Base-by-base conservation (phyloP, 2,797 vertebrate genomes). In the Microctenopoma stevenorrisi region DNA sequence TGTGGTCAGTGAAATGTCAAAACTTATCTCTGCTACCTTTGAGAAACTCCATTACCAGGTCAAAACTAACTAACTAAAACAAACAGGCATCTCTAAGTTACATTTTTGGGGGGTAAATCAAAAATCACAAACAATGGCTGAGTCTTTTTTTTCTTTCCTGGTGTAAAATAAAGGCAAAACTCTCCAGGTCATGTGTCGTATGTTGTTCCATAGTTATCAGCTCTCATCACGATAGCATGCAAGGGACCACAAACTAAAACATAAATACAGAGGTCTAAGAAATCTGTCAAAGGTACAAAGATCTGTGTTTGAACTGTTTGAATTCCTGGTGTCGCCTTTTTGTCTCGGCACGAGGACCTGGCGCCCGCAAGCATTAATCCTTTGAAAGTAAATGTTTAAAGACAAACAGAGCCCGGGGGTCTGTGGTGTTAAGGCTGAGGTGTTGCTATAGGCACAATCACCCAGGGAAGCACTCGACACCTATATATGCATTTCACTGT, bases 371-470 rank as follows among this genome's bases (percentile, higher is more conserved):
- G 89, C 93, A 95, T 95, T 95, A 95, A 96, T 95, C 93, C 93
- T 95, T 94, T 94, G 89, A 94, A 94, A 96, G 95, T 95, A 96
- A 95, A 96, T 94, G 95, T 96, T 96, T 95, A 94, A 95, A 96
- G 92, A 94, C 94, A 96, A 96, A 96, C 95, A 96, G 91, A 94
- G 95, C 90, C 94, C 81, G 89, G 90, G 92, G 90, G 91, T 93
- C 93, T 93, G 94, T 82, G 89, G 91, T 94, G 94, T 95, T 93
- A 94, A 94, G 94, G 93, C 91, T 93, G 91, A 80, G 86, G 95
- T 94, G 95, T 94, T 95, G 93, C 93, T 88, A 94, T 95, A 93
- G 89, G 91, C 92, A 91, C 90, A 93, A 86, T 81, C 79, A 64
- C 55, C 73, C 75, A 56, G 84, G 26, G 44, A 74, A 82, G 90